phyloP scores from a whole-genome alignment of 2,797 vertebrate species.

The Galago senegalensis region DNA sequence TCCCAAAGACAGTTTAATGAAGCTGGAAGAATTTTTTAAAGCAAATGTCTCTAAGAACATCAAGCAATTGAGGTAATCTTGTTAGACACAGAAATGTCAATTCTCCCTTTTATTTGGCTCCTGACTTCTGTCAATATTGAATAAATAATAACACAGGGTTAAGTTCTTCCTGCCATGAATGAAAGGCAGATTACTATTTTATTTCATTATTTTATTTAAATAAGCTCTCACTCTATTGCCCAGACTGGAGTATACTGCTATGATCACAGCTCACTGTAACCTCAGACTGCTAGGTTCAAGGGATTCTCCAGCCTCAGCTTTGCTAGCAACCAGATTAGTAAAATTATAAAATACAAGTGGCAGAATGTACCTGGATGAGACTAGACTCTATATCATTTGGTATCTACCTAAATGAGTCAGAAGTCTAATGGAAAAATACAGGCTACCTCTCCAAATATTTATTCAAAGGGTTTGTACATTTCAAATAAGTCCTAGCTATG shows the following conservation, averaged over 20 bases:
- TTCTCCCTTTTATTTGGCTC: constrained; percentile 80
- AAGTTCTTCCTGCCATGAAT: constrained; percentile 72
- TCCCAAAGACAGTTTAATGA: constrained; percentile 84
- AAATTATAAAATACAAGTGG: constrained; percentile 81
- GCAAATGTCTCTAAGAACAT: constrained; percentile 85
- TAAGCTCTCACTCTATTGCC: neutral
- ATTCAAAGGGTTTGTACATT: constrained; percentile 45
- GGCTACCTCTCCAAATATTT: constrained; percentile 2
- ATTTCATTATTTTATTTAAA: neutral
- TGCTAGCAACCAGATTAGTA: constrained; percentile 12
- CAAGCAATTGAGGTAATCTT: constrained; percentile 78
- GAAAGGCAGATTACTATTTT: constrained; percentile 53
- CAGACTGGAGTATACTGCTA: neutral
- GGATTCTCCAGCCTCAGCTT: neutral
- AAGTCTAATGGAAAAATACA: constrained; percentile 6
- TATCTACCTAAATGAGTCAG: constrained; percentile 61
- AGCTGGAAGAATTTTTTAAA: constrained; percentile 84
- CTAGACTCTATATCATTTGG: constrained; percentile 47
- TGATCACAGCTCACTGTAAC: neutral
- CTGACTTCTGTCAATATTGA: constrained; percentile 83
- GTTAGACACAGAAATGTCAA: constrained; percentile 82
- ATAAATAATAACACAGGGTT: constrained; percentile 79
- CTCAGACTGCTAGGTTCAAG: neutral
- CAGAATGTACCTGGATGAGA: constrained; percentile 61
- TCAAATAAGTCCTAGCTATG: constrained; percentile 43